Base-by-base conservation (phyloP, 1,140 invertebrate species). In the Philaenus spumarius region DNA sequence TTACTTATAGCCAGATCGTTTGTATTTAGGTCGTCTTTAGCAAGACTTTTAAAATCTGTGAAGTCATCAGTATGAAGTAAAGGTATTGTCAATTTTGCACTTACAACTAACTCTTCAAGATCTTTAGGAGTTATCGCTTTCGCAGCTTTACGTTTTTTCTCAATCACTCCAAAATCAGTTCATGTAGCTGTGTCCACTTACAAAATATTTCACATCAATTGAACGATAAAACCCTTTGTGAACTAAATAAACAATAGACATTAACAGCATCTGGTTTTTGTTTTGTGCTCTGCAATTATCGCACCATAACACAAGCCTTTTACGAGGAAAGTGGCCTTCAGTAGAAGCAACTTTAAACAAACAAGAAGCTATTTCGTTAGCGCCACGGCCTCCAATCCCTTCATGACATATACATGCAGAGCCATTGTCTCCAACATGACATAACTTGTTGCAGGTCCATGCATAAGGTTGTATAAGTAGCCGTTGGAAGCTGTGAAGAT, bases 151-250 rank as follows among this genome's bases (percentile, higher is more conserved):
- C n/a, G n/a, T n/a, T n/a, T n/a, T n/a, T n/a, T n/a, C n/a, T n/a
- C n/a, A n/a, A n/a, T n/a, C n/a, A n/a, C n/a, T n/a, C n/a, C n/a
- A n/a, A n/a, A n/a, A n/a, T n/a, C n/a, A n/a, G n/a, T n/a, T n/a
- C n/a, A n/a, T 54, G 42, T 50, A 64, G 20, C 50, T 57, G 48
- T 66, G 58, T 4, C 60, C 64, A 53, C 37, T 45, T 9, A 64
- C 46, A 20, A 66, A 45, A 37, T 59, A 59, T 59, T 48, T 58
- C 37, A 56, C 58, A 23, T 66, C 62, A 20, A 64, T 54, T 34
- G 45, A 47, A 23, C 45, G 45, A n/a, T 47, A 47, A 47, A 47
- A 47, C 6, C 45, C 45, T 22, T 47, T 47, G 22, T 47, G 9
- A 6, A 47, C 50, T 15, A 52, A 35, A 17, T 37, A 52, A 50